Base-by-base conservation (phyloP, 1,140 invertebrate genomes). In the Theocolax elegans region DNA sequence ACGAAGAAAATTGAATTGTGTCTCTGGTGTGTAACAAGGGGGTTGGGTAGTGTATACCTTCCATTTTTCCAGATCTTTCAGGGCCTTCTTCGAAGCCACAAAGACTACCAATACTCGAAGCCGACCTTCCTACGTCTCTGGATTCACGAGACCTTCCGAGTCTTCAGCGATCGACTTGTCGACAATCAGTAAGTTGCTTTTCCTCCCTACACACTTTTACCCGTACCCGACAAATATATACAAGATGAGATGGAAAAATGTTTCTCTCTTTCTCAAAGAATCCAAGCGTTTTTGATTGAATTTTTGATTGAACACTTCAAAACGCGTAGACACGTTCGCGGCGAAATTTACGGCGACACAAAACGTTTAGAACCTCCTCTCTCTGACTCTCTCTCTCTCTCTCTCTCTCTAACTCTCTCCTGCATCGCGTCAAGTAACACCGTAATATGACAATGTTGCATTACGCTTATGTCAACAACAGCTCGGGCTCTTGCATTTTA, bases 81-180 rank as follows among this genome's bases (percentile, higher is more conserved):
- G 89, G 94, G 94, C 3, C 75, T 96, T 23, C 79, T 96, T 21
- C 84, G 93, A 72, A 90, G 91, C 72, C 89, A 92, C 79, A 91
- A 89, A 72, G 90, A 93, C 71, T 91, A 90, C 77, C 91, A 93
- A 75, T 91, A 92, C 76, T 93, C 90, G 4, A 92, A 89, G 75
- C 72, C 85, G 1, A 83, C 88, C 3, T 90, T 95, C 72, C 85
- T 93, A 0, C 85, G 92, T 42, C 84, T 96, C 2, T 96, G 94
- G 94, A 88, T 94, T 72, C 93, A 95, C 81, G 94, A 96, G 79
- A 90, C 89, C 67, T 94, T 91, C 82, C 87, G 94, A 75, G 94
- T 95, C 0, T 96, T 95, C 81, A 89, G 87, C 75, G 95, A 96
- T 82, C 88, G 94, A 29, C 85, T 96, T 0, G 91, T 92, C 29